These are phyloP conservation scores for Microcebus griseorufus DNA, from an alignment of 2,113 vertebrate genomes.

Conservation along the genomic window DNA sequence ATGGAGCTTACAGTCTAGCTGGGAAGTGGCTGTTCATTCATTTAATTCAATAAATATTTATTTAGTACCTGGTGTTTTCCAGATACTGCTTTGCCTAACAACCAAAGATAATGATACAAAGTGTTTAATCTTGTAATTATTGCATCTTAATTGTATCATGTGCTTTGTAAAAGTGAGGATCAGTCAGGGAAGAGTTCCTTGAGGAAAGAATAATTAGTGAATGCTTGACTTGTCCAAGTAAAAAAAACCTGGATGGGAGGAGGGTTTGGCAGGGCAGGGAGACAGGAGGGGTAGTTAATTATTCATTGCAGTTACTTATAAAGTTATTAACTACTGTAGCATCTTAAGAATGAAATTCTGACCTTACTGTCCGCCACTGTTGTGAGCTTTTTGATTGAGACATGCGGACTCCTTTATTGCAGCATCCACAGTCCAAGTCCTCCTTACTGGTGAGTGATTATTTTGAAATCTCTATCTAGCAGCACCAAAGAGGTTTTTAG, in stretches of 20 bases:
- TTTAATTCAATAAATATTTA: background rate
- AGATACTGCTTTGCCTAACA: background rate
- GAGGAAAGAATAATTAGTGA: background rate
- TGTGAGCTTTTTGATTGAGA: background rate
- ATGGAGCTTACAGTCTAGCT: background rate
- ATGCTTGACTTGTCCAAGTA: background rate
- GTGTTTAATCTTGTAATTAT: background rate
- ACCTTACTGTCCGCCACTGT: background rate
- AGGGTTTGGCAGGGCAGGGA: background rate
- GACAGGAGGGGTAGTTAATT: background rate
- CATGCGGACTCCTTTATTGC: background rate
- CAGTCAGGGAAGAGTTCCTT: background rate
- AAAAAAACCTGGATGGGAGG: background rate
- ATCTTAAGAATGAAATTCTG: background rate
- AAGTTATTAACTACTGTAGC: background rate
- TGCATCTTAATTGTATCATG: background rate
- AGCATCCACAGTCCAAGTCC: background rate
- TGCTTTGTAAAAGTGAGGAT: background rate
- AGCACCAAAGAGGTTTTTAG: background rate
- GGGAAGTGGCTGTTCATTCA: background rate
- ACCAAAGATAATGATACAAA: slow-evolving; percentile 11
- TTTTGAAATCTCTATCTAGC: slow-evolving; percentile 15
- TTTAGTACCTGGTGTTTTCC: background rate
- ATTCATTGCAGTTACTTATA: background rate
- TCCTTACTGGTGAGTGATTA: background rate